A percentile compares a stretch with the other conserved stretches of the same genome.
These are phyloP conservation scores for Lysandra coridon DNA, from an alignment of 2,888 invertebrate genomes.

Conservation along the genomic window DNA sequence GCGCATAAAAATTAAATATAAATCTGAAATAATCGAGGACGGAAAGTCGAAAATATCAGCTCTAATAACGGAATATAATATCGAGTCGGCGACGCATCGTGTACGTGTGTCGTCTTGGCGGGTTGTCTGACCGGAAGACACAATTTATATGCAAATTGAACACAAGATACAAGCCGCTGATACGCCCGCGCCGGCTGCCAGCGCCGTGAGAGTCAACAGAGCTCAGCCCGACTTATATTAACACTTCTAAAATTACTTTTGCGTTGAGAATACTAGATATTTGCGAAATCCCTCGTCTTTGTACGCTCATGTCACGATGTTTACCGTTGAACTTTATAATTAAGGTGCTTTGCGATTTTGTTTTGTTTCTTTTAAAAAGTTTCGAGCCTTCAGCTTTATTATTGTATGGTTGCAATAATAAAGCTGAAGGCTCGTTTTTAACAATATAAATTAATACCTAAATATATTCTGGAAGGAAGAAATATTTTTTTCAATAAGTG, in stretches of 20 bases:
- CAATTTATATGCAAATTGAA: conserved; percentile 80
- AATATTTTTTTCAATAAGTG: too few relatives aligned
- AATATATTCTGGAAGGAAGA: too few relatives aligned
- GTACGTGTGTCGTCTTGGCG: conserved; percentile 73
- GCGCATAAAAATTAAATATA: background rate
- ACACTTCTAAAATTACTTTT: conserved; percentile 72
- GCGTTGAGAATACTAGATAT: conserved; percentile 52
- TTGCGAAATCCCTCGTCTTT: conserved; percentile 43
- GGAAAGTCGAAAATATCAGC: conserved; percentile 9
- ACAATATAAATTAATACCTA: too few relatives aligned
- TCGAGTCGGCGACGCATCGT: conserved; percentile 51
- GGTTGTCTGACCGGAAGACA: conserved; percentile 75
- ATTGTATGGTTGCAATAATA: too few relatives aligned
- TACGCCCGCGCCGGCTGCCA: conserved; percentile 51
- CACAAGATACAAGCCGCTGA: conserved; percentile 73
- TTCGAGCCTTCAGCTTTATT: too few relatives aligned
- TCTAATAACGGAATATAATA: conserved; percentile 56
- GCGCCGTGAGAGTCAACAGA: conserved; percentile 44
- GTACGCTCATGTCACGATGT: conserved; percentile 18
- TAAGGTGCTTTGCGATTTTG: background rate
- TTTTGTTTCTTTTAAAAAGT: conserved; percentile 12
- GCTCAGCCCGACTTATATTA: conserved; percentile 56
- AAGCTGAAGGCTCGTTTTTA: too few relatives aligned
- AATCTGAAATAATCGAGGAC: background rate
- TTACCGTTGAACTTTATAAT: conserved; percentile 10